A percentile compares a stretch with the other conserved stretches of the same genome.
phyloP scores from a whole-genome alignment of 1,140 invertebrate genomes.

The Penaeus japonicus region DNA sequence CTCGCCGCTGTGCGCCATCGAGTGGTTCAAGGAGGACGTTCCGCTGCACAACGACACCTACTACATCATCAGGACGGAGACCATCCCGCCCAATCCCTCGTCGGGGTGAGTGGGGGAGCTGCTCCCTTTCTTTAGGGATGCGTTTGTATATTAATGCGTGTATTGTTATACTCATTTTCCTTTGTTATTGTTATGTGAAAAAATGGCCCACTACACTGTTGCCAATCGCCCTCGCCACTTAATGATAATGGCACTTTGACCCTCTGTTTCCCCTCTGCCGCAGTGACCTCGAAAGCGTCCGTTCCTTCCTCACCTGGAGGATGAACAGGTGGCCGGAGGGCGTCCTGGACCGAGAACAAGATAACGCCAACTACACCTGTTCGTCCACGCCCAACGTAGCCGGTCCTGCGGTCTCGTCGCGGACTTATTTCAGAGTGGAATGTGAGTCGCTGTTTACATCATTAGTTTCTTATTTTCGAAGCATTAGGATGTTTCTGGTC shows the following conservation, averaged over 20 bases:
- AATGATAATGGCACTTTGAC: too few species aligned
- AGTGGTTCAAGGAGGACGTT: slow-evolving; percentile 75
- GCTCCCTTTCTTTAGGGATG: neutral
- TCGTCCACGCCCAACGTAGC: slow-evolving; percentile 77
- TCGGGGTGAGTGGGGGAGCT: slow-evolving; percentile 58
- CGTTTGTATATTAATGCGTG: neutral
- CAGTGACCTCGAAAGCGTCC: slow-evolving; percentile 86
- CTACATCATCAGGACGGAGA: slow-evolving; percentile 70
- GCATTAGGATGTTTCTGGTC: too few species aligned
- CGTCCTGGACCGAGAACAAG: slow-evolving; percentile 76
- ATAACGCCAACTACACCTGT: slow-evolving; percentile 86
- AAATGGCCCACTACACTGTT: neutral
- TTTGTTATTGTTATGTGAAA: too few species aligned
- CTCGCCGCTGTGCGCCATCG: slow-evolving; percentile 81
- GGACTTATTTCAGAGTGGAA: slow-evolving; percentile 84
- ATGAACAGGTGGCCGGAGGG: slow-evolving; percentile 81
- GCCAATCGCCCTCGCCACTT: neutral
- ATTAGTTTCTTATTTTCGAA: neutral
- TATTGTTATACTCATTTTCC: neutral
- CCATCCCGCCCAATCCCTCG: slow-evolving; percentile 72
- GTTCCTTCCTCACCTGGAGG: slow-evolving; percentile 83
- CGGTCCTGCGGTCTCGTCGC: slow-evolving; percentile 76
- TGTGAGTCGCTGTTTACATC: slow-evolving; percentile 62
- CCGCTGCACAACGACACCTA: slow-evolving; percentile 46
- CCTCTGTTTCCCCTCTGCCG: neutral